Evolutionary conservation across 2,888 invertebrate species (phyloP).

Genomic region (Calameuta filiformis): DNA sequence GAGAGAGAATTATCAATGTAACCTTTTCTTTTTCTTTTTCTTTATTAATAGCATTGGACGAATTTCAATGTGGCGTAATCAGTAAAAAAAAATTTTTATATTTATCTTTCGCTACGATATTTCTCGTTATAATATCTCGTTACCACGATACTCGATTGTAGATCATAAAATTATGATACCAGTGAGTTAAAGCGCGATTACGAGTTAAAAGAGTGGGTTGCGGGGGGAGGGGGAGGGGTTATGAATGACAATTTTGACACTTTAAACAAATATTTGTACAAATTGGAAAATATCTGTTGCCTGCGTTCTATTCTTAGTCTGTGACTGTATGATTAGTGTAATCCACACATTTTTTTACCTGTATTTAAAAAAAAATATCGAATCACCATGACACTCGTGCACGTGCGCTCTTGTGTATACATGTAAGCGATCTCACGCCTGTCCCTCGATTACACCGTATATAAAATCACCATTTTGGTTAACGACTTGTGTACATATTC

Average conservation of each 20-base stretch:
- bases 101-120: background rate
- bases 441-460: background rate
- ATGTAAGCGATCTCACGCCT: background rate
- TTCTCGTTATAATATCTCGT: background rate
- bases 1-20: background rate
- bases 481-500: background rate
- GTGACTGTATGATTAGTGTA: background rate
- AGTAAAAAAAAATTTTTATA: no score
- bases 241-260: background rate
- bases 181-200: background rate
- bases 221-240: no score
- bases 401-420: background rate
- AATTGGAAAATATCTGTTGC: background rate
- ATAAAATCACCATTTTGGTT: background rate
- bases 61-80: background rate
- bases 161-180: background rate
- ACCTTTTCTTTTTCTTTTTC: no score
- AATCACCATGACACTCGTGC: background rate
- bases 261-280: background rate
- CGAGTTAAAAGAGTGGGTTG: background rate
- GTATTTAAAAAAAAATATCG: background rate
- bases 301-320: background rate
- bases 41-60: background rate
- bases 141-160: background rate
- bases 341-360: background rate